Conservation (phyloP, 1,140 invertebrate genomes). For the Leptopilina boulardi region DNA sequence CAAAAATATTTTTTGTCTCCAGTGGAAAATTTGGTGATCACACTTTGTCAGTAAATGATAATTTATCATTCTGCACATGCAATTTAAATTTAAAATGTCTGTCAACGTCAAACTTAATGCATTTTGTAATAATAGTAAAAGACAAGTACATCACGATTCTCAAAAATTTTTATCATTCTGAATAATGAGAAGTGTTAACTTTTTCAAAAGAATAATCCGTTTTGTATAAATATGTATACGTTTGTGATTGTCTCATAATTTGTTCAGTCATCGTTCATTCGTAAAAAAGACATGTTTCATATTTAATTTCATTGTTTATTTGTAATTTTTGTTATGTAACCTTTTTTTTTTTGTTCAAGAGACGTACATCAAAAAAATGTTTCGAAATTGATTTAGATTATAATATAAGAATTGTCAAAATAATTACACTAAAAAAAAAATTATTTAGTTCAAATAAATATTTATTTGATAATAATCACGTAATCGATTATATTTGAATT, state of each 20-base stretch:
- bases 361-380: neutral
- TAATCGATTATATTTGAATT: too few species aligned
- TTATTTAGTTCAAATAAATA: too few species aligned
- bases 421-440: neutral
- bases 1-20: too few species aligned
- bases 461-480: too few species aligned
- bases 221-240: neutral
- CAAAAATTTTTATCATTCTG: neutral
- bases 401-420: neutral
- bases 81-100: neutral
- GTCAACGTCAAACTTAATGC: neutral
- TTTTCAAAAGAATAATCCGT: too few species aligned
- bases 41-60: too few species aligned
- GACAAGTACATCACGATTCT: neutral
- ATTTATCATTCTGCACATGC: neutral
- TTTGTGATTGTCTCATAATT: conserved; percentile 3
- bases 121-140: neutral
- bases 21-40: too few species aligned
- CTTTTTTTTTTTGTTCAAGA: neutral
- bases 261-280: neutral
- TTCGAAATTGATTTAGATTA: neutral
- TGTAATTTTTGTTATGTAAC: neutral
- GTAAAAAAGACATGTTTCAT: neutral
- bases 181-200: neutral
- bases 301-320: neutral